A percentile compares a stretch with the other conserved stretches of the same genome.
These are phyloP conservation scores for Cardinalis cardinalis DNA, from an alignment of 2,113 vertebrate genomes.

Conservation along the genomic window DNA sequence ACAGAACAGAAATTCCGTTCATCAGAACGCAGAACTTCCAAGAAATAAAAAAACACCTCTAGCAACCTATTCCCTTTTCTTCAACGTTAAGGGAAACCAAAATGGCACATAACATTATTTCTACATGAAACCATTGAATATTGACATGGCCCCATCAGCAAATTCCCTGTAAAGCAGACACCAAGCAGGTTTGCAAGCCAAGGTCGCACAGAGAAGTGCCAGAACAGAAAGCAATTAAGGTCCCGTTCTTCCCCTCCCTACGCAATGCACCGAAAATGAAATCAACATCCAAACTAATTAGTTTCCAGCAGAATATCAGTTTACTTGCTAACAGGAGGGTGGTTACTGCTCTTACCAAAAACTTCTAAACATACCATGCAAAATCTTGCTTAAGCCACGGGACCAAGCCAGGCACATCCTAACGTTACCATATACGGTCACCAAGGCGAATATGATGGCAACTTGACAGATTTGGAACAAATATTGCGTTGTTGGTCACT, in stretches of 20 bases:
- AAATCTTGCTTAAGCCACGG: conserved; percentile 18
- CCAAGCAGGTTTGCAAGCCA: neutral
- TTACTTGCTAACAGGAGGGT: conserved; percentile 5
- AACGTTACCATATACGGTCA: conserved; percentile 50
- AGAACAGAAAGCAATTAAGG: conserved; percentile 31
- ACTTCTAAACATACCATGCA: conserved; percentile 9
- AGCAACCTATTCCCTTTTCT: neutral
- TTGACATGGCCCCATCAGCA: neutral
- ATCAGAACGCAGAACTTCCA: neutral
- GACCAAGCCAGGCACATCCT: conserved; percentile 27
- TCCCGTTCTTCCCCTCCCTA: conserved; percentile 23
- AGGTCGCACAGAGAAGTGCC: neutral
- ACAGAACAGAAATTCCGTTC: neutral
- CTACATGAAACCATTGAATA: neutral
- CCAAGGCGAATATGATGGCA: conserved; percentile 42
- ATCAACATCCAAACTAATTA: conserved; percentile 43
- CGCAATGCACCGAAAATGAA: conserved; percentile 32
- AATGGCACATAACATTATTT: neutral
- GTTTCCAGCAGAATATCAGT: conserved; percentile 49
- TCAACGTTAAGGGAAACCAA: neutral
- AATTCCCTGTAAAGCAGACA: neutral
- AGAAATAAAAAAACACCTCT: neutral
- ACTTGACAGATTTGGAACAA: conserved; percentile 61
- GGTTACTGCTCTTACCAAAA: conserved; percentile 49
- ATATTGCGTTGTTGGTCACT: conserved; percentile 11